phyloP scores from a whole-genome alignment of 2,888 invertebrate genomes.

The Augiades crinisus region DNA sequence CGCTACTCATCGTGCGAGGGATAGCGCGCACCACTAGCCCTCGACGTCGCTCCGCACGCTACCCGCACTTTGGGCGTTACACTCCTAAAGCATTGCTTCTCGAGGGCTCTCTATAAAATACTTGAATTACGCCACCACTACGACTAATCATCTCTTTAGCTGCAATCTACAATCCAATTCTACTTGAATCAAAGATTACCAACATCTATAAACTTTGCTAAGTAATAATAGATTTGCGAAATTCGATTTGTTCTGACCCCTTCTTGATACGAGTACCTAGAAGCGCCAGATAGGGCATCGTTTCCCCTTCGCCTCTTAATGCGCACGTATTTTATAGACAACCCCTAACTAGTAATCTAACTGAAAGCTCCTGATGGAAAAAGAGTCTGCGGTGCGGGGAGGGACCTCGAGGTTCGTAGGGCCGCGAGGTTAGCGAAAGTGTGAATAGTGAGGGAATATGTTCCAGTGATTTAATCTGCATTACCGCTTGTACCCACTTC shows the following conservation, averaged over 20 bases:
- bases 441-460: slow-evolving; percentile 62
- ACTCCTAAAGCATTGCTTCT: slow-evolving; percentile 1
- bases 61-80: slow-evolving; percentile 5
- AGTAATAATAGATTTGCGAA: background rate
- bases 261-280: background rate
- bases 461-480: slow-evolving; percentile 66
- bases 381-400: slow-evolving; percentile 54
- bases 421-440: slow-evolving; percentile 66
- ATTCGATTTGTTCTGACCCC: slow-evolving; percentile 15
- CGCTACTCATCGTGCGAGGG: slow-evolving; percentile 77
- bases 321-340: slow-evolving; percentile 24
- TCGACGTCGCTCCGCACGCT: slow-evolving; percentile 57
- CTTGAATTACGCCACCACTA: background rate
- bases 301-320: slow-evolving; percentile 23
- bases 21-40: slow-evolving; percentile 44
- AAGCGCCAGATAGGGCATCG: background rate
- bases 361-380: slow-evolving; percentile 44
- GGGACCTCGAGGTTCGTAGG: slow-evolving; percentile 59
- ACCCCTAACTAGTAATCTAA: slow-evolving; percentile 30
- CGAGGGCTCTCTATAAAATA: slow-evolving; percentile 2
- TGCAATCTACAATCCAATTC: background rate
- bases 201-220: background rate
- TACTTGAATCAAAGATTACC: background rate
- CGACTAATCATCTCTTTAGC: background rate
- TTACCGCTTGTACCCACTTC: slow-evolving; percentile 69